phyloP scores from a whole-genome alignment of 2,888 invertebrate genomes.

The Trissolcus brochymenae region DNA sequence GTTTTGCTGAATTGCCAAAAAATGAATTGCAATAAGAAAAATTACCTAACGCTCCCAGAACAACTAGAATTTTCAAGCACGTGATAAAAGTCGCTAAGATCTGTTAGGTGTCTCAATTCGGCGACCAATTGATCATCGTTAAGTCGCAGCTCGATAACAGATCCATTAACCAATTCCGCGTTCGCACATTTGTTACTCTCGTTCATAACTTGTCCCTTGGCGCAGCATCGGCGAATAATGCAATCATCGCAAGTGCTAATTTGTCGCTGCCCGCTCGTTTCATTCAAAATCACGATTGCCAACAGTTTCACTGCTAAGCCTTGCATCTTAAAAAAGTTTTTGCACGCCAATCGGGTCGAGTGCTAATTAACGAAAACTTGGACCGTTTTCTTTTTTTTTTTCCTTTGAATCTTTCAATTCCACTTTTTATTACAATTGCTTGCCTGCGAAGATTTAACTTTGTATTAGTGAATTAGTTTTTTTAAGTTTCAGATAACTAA shows the following conservation, averaged over 20 bases:
- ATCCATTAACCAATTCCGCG: constrained; percentile 16
- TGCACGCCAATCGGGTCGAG: too few species aligned
- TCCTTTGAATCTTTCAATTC: too few species aligned
- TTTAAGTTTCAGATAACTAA: neutral
- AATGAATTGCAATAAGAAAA: constrained; percentile 1
- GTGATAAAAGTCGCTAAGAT: constrained; percentile 42
- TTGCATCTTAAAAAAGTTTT: neutral
- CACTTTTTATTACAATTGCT: too few species aligned
- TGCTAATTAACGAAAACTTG: too few species aligned
- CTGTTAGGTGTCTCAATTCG: constrained; percentile 30
- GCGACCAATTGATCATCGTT: constrained; percentile 30
- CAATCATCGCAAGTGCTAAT: constrained; percentile 39
- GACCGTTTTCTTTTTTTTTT: too few species aligned
- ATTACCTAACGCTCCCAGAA: constrained; percentile 16
- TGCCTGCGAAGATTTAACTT: constrained; percentile 21
- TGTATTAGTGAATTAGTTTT: neutral
- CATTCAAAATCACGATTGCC: constrained; percentile 23
- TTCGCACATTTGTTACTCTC: constrained; percentile 20
- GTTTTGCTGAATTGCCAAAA: neutral
- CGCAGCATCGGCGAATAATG: constrained; percentile 58
- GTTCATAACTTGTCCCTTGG: constrained; percentile 43
- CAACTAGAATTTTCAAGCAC: constrained; percentile 35
- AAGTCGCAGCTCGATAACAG: constrained; percentile 25
- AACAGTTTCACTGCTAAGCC: neutral
- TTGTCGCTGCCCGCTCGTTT: constrained; percentile 12